phyloP scores from a whole-genome alignment of 2,113 vertebrate species.

The Sceloporus undulatus region DNA sequence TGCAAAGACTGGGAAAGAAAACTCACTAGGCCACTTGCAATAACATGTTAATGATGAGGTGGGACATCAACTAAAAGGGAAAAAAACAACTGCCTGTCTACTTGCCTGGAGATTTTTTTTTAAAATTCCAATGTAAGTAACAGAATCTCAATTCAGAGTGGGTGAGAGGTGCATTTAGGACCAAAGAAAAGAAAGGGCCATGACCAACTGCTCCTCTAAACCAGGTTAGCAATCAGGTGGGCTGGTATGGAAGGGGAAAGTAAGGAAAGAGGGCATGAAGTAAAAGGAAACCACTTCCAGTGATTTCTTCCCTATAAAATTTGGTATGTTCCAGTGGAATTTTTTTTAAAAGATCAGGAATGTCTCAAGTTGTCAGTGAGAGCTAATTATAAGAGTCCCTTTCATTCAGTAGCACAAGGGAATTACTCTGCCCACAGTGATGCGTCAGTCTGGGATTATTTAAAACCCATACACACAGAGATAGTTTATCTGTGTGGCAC shows the following conservation, averaged over 20 bases:
- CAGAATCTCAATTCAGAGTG: background rate
- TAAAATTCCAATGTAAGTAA: background rate
- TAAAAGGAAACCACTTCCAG: background rate
- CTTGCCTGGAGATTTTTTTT: background rate
- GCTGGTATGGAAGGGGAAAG: too few species aligned
- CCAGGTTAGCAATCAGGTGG: background rate
- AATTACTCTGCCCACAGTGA: background rate
- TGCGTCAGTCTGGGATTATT: constrained; percentile 1
- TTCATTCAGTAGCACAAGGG: background rate
- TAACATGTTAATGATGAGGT: background rate
- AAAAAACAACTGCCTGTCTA: background rate
- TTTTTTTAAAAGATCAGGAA: background rate
- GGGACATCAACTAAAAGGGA: background rate
- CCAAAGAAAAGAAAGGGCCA: background rate
- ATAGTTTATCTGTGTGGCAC: background rate
- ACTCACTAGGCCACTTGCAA: background rate
- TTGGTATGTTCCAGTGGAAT: background rate
- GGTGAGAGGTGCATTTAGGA: background rate
- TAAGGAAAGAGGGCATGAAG: background rate
- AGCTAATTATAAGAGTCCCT: background rate
- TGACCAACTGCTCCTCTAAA: too few species aligned
- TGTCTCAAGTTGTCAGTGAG: background rate
- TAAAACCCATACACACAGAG: constrained; percentile 4
- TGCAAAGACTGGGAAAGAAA: background rate
- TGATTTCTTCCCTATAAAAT: background rate